These are phyloP conservation scores for Pegoplata infirma DNA, from an alignment of 2,888 invertebrate genomes.

Conservation along the genomic window DNA sequence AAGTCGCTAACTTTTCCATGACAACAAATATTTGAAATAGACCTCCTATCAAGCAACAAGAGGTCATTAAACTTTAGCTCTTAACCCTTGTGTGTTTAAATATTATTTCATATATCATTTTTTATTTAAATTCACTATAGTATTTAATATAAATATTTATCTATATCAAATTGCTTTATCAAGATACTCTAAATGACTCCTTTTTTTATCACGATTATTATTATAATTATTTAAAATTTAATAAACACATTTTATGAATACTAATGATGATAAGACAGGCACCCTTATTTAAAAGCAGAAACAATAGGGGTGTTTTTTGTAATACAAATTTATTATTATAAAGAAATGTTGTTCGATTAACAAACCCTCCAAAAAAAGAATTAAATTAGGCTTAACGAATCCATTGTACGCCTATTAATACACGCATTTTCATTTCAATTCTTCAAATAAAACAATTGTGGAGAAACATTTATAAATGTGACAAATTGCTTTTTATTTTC, in stretches of 20 bases:
- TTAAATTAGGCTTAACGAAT: slow-evolving; percentile 62
- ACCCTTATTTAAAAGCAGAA: slow-evolving; percentile 18
- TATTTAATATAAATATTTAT: neutral
- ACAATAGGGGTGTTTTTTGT: slow-evolving; percentile 35
- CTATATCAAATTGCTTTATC: neutral
- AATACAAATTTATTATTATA: neutral
- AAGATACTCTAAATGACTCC: slow-evolving; percentile 17
- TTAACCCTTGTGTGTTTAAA: neutral
- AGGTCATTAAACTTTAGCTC: slow-evolving; percentile 14
- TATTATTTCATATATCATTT: neutral
- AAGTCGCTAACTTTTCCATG: neutral
- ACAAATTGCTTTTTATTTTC: slow-evolving; percentile 49
- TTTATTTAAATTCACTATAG: neutral
- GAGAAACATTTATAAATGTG: slow-evolving; percentile 22
- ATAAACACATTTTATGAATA: slow-evolving; percentile 30
- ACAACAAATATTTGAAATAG: neutral
- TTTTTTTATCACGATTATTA: slow-evolving; percentile 19
- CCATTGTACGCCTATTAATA: slow-evolving; percentile 52
- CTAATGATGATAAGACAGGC: slow-evolving; percentile 6
- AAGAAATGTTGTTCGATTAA: slow-evolving; percentile 22
- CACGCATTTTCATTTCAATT: slow-evolving; percentile 22
- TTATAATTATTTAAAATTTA: slow-evolving; percentile 20
- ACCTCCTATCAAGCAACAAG: too few species aligned
- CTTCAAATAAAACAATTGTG: neutral
- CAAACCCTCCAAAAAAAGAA: slow-evolving; percentile 46